Conservation (phyloP, 2,113 vertebrate genomes). For the Thamnophis sirtalis region DNA sequence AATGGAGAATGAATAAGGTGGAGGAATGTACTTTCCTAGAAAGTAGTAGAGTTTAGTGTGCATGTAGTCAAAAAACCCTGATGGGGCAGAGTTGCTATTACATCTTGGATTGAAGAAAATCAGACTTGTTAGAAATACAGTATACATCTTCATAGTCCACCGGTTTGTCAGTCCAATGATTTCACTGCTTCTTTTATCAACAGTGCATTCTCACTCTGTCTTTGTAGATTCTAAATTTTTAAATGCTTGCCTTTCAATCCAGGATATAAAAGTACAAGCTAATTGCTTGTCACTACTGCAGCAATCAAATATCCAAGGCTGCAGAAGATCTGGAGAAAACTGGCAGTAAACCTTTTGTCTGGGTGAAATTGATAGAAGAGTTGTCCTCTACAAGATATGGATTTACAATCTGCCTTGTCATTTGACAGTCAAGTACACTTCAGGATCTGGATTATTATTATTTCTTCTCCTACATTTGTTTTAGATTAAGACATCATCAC, state of each 20-base stretch:
- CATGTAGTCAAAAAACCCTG: slow-evolving; percentile 37
- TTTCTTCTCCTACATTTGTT: not conserved
- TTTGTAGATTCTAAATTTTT: slow-evolving; percentile 53
- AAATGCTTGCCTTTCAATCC: slow-evolving; percentile 56
- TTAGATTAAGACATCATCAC: not conserved
- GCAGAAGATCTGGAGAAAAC: not conserved
- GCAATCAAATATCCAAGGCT: slow-evolving; percentile 23
- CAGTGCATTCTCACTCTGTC: slow-evolving; percentile 26
- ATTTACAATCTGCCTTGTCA: not conserved
- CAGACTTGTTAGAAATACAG: slow-evolving; percentile 47
- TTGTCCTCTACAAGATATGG: not conserved
- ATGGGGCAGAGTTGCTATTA: slow-evolving; percentile 56
- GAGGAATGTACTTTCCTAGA: not conserved
- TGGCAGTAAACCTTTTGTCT: not conserved
- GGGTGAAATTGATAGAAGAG: not conserved
- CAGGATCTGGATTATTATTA: not conserved
- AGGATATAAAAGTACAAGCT: slow-evolving; percentile 51
- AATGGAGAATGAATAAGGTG: not conserved
- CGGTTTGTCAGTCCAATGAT: slow-evolving; percentile 54
- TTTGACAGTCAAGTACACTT: not conserved
- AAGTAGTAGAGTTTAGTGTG: not conserved
- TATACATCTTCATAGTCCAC: slow-evolving; percentile 55
- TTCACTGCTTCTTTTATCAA: slow-evolving; percentile 54
- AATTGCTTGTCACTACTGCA: slow-evolving; percentile 46
- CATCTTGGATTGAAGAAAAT: slow-evolving; percentile 65